phyloP scores from a whole-genome alignment of 2,113 vertebrate genomes.

The Urocolius indicus region DNA sequence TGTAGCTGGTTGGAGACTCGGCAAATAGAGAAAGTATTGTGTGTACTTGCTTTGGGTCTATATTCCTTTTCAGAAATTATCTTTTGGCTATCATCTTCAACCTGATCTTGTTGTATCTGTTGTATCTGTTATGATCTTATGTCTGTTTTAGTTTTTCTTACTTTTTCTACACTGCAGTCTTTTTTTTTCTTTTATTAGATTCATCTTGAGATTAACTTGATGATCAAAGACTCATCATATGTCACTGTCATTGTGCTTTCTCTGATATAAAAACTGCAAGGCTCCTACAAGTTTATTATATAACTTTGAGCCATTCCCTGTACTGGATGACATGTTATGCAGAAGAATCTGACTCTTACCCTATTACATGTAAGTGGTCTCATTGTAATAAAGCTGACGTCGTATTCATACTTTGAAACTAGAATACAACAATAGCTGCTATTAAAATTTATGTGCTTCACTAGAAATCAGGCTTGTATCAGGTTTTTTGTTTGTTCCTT shows the following conservation, averaged over 20 bases:
- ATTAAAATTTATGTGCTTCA: not conserved
- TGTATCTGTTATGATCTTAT: not conserved
- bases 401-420: not conserved
- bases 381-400: not conserved
- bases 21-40: not conserved
- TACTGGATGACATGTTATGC: not conserved
- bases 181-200: not conserved
- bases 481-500: not conserved
- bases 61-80: not conserved
- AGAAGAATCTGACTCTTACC: not conserved
- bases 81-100: not conserved
- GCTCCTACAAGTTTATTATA: not conserved
- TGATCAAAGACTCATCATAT: not conserved
- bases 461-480: not conserved
- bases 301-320: not conserved
- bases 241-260: not conserved
- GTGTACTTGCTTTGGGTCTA: not conserved
- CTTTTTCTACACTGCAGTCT: not conserved
- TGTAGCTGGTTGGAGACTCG: not conserved
- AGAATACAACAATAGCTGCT: not conserved
- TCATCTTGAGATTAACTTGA: not conserved
- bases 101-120: not conserved
- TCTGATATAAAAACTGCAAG: not conserved
- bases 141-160: not conserved
- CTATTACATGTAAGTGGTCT: not conserved